phyloP scores from a whole-genome alignment of 2,888 invertebrate species.

The Sinotaia quadrata region DNA sequence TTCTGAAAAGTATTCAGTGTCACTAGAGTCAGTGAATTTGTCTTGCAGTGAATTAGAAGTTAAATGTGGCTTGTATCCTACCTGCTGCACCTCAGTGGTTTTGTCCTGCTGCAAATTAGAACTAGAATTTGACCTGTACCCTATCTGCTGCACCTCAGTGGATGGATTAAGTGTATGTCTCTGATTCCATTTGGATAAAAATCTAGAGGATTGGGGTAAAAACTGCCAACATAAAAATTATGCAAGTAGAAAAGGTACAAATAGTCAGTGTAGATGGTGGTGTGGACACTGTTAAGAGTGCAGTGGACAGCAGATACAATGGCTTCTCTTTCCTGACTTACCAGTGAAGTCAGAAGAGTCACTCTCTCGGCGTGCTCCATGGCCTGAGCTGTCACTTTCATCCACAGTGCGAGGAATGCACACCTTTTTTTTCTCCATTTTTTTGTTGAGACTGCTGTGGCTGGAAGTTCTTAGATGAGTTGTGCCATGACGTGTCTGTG shows the following conservation, averaged over 20 bases:
- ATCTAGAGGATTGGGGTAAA: constrained; percentile 2
- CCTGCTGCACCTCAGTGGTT: too few species aligned
- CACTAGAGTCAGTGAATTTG: too few species aligned
- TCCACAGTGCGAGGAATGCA: constrained; percentile 39
- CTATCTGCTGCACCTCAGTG: too few species aligned
- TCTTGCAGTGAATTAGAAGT: too few species aligned
- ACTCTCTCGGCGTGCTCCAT: constrained; percentile 53
- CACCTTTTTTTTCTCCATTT: constrained; percentile 39
- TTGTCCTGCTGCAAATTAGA: too few species aligned
- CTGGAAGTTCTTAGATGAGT: constrained; percentile 83
- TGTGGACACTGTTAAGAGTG: neutral
- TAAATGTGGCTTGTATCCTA: too few species aligned
- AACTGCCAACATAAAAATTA: constrained; percentile 19
- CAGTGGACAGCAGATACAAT: constrained; percentile 25
- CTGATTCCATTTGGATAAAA: neutral
- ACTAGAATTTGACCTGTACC: too few species aligned
- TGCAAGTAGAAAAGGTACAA: constrained; percentile 18
- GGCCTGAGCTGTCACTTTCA: constrained; percentile 58
- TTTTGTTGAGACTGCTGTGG: constrained; percentile 77
- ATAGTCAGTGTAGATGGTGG: constrained; percentile 11
- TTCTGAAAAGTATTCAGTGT: too few species aligned
- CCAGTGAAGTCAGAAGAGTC: constrained; percentile 52
- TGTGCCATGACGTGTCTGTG: constrained; percentile 83
- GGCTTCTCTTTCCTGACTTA: constrained; percentile 1
- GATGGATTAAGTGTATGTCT: too few species aligned